Evolutionary conservation across 1,140 invertebrate species (phyloP).

Genomic region (Philaenus spumarius): DNA sequence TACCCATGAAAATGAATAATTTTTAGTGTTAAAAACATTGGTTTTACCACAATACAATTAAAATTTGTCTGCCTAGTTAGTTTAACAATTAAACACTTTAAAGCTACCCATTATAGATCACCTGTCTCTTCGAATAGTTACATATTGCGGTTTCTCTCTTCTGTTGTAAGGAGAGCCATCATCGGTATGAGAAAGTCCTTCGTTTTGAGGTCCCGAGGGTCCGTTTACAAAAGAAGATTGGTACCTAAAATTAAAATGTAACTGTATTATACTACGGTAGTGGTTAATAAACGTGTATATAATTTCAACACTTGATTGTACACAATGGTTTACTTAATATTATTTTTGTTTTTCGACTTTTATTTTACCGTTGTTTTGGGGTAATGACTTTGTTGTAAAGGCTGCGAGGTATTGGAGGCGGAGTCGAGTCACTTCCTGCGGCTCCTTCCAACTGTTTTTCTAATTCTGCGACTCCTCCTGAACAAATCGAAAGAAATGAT

Average conservation of each 20-base stretch:
- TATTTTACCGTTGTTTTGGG: conserved; percentile 13
- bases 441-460: conserved; percentile 61
- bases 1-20: too few species aligned
- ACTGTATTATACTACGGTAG: too few species aligned
- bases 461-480: conserved; percentile 69
- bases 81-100: too few species aligned
- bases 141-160: conserved; percentile 57
- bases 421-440: conserved; percentile 46
- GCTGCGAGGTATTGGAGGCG: conserved; percentile 54
- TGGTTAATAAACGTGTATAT: neutral
- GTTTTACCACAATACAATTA: too few species aligned
- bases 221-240: conserved; percentile 31
- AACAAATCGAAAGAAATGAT: neutral
- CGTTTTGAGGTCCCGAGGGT: conserved; percentile 57
- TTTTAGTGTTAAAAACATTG: too few species aligned
- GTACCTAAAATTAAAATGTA: too few species aligned
- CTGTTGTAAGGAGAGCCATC: conserved; percentile 34
- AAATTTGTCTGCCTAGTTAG: too few species aligned
- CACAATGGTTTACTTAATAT: too few species aligned
- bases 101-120: conserved; percentile 12
- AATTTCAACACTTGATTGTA: neutral
- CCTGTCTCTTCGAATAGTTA: conserved; percentile 36
- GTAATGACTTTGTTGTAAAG: conserved; percentile 50
- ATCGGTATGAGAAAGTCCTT: conserved; percentile 43
- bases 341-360: neutral